Evolutionary conservation across 2,113 vertebrate species (phyloP), one percentile per base, ranked within the genome.

Genomic region (Columba janthina): DNA sequence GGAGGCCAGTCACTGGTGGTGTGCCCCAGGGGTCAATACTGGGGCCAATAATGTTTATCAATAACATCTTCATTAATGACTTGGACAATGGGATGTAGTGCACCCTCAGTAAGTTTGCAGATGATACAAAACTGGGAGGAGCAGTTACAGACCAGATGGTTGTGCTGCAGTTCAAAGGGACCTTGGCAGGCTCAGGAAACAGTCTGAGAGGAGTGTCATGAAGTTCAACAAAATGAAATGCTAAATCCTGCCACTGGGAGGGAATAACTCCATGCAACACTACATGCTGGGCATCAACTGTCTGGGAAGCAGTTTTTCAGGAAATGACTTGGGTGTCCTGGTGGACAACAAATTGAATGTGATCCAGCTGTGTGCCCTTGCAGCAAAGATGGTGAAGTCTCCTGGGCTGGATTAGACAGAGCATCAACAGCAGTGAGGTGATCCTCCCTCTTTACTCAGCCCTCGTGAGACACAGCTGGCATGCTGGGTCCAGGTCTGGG

Each of bases 291-390:
- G 32, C 14, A 61, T 14, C 14, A 28, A 18, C 19, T 56, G 4
- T 12, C 8, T 51, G 38, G 51, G 77, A 88, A 61, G 7, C 14
- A 53, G 15, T 65, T 76, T 81, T 66, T 31, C 4, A 70, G 44
- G 44, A 74, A 42, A 29, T 46, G 2, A 20, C 12, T 61, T 78
- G 51, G 10, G 32, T 53, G 8, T 85, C 32, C 40, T 34, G 32
- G 22, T n/a, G 15, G 42, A 25, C 21, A 62, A 14, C 0, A 42
- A 58, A 25, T 5, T n/a, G 2, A 36, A 57, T 0, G 0, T 70
- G 70, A 48, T 36, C 29, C 40, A 78, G 34, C 38, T 69, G 10
- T 7, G 21, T 40, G 26, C 24, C n/a, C 22, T 79, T 28, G 44
- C 17, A 58, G 11, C 18, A 14, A 72, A 53, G 46, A 29, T 15